These are phyloP conservation scores for Natrix natrix DNA, from an alignment of 2,797 vertebrate genomes.

Conservation along the genomic window DNA sequence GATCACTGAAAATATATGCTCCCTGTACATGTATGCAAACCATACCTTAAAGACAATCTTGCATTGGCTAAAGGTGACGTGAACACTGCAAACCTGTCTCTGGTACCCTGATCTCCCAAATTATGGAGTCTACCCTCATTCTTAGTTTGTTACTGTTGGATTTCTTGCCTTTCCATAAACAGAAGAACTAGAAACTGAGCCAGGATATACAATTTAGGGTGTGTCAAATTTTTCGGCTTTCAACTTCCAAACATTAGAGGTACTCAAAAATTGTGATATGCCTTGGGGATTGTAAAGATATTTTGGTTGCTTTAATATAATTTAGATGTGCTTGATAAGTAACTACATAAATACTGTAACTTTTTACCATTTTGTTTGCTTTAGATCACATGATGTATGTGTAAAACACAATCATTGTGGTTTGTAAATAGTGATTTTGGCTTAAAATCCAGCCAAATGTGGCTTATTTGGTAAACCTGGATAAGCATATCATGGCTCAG, in stretches of 20 bases:
- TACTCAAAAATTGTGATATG: no score
- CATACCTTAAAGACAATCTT: not conserved
- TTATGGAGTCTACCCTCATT: not conserved
- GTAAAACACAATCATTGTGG: not conserved
- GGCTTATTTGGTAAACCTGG: not conserved
- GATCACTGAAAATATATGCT: not conserved
- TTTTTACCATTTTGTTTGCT: no score
- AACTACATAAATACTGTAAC: no score
- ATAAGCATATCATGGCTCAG: not conserved
- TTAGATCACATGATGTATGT: not conserved
- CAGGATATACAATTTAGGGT: not conserved
- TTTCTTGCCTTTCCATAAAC: not conserved
- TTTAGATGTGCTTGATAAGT: no score
- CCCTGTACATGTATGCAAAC: not conserved
- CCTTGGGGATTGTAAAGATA: no score
- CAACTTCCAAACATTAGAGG: no score
- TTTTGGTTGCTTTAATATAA: no score
- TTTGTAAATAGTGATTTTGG: not conserved
- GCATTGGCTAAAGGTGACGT: not conserved
- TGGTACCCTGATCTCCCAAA: not conserved
- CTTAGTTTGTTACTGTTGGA: not conserved
- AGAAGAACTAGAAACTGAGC: not conserved
- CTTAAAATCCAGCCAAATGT: not conserved
- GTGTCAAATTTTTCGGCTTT: no score
- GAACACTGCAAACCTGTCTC: not conserved